Base-by-base conservation (phyloP, 2,113 vertebrate species). In the Aythya baeri region DNA sequence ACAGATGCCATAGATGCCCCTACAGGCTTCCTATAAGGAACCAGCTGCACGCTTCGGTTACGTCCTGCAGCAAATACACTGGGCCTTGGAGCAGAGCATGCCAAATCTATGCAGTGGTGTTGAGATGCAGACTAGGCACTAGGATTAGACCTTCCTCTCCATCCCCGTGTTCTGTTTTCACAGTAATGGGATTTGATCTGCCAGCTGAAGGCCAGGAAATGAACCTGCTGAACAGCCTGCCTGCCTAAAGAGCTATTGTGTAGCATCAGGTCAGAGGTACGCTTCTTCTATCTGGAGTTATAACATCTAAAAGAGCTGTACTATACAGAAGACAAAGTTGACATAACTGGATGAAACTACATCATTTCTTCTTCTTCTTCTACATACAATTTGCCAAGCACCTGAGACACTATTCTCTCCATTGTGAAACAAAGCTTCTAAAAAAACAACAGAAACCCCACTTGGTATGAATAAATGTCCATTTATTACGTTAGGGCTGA, bases 361-460 rank as follows among this genome's bases (percentile, higher is more conserved):
- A 88, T 93, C 3, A 72, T 90, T 87, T 94, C 95, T 87, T 92
- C 94, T 95, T 96, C 89, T 91, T 96, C 89, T 88, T 97, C 96
- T 96, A 94, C 92, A 54, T 81, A 96, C 52, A 84, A 91, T 92
- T 96, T 94, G 89, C 83, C 84, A 90, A 96, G 86, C 95, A 95
- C 94, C 97, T 96, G 93, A 97, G 95, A 92, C 95, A 94, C 93
- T 90, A 96, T 86, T 94, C 52, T 67, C 91, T 95, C 96, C 94
- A 92, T 92, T 81, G 67, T 63, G 86, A 93, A 93, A 94, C 80
- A 92, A 95, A 97, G 91, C 83, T 93, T 70, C 73, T 87, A 88
- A 97, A 95, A 97, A 97, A 92, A 68, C 44, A 88, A 96, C 61
- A 93, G 91, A 97, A 97, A 94, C 93, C 94, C 92, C 95, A 89